Evolutionary conservation across 1,140 invertebrate genomes (phyloP).

Genomic region (Caenorhabditis latens): DNA sequence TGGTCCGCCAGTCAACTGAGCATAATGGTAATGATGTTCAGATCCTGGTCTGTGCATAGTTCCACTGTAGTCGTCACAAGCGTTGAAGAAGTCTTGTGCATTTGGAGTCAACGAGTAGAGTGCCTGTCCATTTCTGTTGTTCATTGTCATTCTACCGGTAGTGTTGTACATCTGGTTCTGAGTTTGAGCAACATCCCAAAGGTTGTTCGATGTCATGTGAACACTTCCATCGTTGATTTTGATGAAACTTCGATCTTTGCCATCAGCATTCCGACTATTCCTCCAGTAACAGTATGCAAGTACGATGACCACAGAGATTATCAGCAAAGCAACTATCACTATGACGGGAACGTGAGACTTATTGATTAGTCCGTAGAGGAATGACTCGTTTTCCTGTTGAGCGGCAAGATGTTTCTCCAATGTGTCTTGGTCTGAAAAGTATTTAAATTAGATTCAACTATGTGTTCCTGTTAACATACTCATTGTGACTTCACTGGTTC

Average conservation of each 20-base stretch:
- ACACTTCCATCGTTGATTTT: conserved; percentile 76
- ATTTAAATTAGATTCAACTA: background rate
- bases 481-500: conserved; percentile 68
- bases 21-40: conserved; percentile 74
- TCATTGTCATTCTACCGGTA: conserved; percentile 61
- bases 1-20: conserved; percentile 68
- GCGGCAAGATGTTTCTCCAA: conserved; percentile 67
- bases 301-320: conserved; percentile 55
- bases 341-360: conserved; percentile 22
- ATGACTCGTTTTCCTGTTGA: conserved; percentile 56
- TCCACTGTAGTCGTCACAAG: conserved; percentile 62
- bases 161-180: conserved; percentile 58
- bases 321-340: conserved; percentile 35
- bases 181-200: conserved; percentile 57
- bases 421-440: conserved; percentile 71
- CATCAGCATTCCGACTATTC: conserved; percentile 45
- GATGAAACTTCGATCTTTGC: conserved; percentile 70
- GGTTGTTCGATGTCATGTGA: conserved; percentile 59
- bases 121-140: conserved; percentile 44
- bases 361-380: conserved; percentile 34
- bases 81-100: conserved; percentile 63
- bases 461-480: conserved; percentile 44
- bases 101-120: conserved; percentile 68
- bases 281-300: conserved; percentile 58
- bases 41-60: conserved; percentile 66